phyloP scores from a whole-genome alignment of 2,888 invertebrate species.

The Scaptomyza cyrtandrae region DNA sequence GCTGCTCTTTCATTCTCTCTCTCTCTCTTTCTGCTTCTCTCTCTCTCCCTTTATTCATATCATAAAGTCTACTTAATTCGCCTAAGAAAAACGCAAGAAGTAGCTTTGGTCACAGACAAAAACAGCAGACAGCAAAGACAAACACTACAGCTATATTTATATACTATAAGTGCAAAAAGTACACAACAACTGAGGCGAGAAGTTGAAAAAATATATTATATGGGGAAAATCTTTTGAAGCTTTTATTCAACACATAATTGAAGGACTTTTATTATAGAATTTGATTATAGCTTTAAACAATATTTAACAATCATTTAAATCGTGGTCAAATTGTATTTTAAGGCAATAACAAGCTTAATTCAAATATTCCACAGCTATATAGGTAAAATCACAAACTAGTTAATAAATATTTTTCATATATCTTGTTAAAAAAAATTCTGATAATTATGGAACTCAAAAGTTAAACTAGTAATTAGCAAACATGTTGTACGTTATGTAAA shows the following conservation, averaged over 20 bases:
- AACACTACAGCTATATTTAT: neutral
- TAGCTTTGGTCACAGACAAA: constrained; percentile 27
- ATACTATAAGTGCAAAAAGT: neutral
- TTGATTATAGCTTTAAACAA: too few relatives aligned
- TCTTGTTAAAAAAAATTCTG: too few relatives aligned
- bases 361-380: neutral
- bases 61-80: constrained; percentile 69
- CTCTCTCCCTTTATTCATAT: constrained; percentile 15
- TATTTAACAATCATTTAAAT: too few relatives aligned
- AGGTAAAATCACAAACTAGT: neutral
- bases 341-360: neutral
- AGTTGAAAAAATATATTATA: too few relatives aligned
- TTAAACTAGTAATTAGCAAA: constrained; percentile 1
- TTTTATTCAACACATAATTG: too few relatives aligned
- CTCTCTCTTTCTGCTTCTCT: neutral
- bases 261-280: too few relatives aligned
- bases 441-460: neutral
- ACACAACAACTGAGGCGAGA: neutral
- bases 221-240: too few relatives aligned
- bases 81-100: constrained; percentile 53
- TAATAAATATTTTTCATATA: neutral
- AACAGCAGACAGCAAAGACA: neutral
- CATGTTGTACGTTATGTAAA: neutral
- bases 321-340: too few relatives aligned
- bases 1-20: constrained; percentile 4